Evolutionary conservation across 2,113 vertebrate species (phyloP), one percentile per base, ranked within the genome.

Genomic region (Chloropsis cyanopogon): DNA sequence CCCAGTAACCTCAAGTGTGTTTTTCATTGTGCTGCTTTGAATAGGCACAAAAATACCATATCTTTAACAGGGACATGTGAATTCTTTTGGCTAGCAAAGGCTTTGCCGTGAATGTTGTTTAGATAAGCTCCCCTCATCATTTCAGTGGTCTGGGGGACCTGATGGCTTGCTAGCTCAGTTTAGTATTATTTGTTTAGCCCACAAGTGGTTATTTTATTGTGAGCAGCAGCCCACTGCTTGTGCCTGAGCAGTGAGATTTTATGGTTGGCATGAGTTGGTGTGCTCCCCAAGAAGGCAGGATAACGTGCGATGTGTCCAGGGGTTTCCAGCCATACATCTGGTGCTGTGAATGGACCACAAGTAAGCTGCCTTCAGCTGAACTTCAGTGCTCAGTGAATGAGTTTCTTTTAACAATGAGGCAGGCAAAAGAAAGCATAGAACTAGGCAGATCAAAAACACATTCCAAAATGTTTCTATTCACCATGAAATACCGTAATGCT

Each of bases 1-100:
- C 13, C 18, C 18, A 14, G 4, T 21, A 17, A 46, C 3, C 19
- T 49, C 31, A 20, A 39, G 12, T 16, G 11, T 63, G 8, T 56
- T 90, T 60, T 90, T 22, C 9, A 28, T 44, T 10, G 1, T 0
- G 0, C 26, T 61, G 42, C 49, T 92, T 52, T 90, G 53, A 41
- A 39, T 26, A 66, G 44, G 33, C 49, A 71, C 29, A 24, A 42
- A 61, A 71, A 39, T 33, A 68, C 20, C 10, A 0, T 7, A 19
- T 33, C 8, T 79, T 0, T 13, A 35, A 31, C 10, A 50, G 31
- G 4, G 21, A 26, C 7, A 25, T 0, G 0, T 11, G 15, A 90
- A 64, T 76, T 60, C 13, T 63, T 84, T 37, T 54, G 29, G 8
- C 17, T 70, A 41, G 47, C 16, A 79, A 82, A 57, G 14, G 15